These are phyloP conservation scores for Syrista parreyssii DNA, from an alignment of 2,888 invertebrate genomes.

Conservation along the genomic window DNA sequence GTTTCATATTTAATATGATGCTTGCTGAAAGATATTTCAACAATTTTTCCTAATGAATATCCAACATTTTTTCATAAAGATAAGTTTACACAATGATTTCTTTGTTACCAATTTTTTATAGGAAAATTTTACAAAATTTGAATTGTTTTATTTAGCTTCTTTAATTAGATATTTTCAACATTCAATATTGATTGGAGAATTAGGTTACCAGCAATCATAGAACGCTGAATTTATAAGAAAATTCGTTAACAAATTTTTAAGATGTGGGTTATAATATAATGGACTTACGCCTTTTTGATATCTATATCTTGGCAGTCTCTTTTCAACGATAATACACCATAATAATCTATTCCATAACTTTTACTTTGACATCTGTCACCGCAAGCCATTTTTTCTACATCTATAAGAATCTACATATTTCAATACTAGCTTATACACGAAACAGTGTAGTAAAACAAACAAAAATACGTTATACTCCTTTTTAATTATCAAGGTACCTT, in stretches of 20 bases:
- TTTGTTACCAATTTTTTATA: background rate
- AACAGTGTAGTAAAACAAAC: no score
- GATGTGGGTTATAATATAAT: background rate
- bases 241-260: background rate
- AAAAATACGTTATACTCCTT: no score
- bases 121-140: no score
- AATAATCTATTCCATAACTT: constrained; percentile 80
- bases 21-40: no score
- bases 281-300: constrained; percentile 76
- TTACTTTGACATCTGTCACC: constrained; percentile 17
- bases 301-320: constrained; percentile 75
- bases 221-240: no score
- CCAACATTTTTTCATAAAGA: background rate
- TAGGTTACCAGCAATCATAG: no score
- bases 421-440: constrained; percentile 2
- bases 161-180: no score
- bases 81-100: background rate
- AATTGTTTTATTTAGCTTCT: no score
- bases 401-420: constrained; percentile 10
- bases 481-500: no score
- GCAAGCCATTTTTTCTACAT: background rate
- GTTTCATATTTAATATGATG: no score
- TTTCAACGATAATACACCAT: constrained; percentile 78
- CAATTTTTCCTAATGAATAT: no score
- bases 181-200: no score